Percentiles rank a stretch among this genome's conserved stretches.
phyloP scores from a whole-genome alignment of 37 sponge, comb jelly and placozoan species.

The Spongia lamella region DNA sequence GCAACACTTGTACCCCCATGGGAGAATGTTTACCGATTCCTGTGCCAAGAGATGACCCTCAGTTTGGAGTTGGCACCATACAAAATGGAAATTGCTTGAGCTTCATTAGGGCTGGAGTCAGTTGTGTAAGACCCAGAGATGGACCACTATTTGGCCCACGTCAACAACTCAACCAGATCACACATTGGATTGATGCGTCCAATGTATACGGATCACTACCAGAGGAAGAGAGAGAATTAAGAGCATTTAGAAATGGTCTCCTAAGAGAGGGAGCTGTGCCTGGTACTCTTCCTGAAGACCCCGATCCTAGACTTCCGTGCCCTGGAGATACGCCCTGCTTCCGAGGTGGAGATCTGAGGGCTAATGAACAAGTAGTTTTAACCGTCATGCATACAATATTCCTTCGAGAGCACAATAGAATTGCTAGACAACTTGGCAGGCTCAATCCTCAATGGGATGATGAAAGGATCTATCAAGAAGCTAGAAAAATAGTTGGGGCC shows the following conservation, averaged over 20 bases:
- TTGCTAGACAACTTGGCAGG: constrained; percentile 56
- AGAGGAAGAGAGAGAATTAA: constrained; percentile 3
- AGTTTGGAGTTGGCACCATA: constrained; percentile 39
- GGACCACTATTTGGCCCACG: constrained; percentile 13
- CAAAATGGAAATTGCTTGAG: constrained; percentile 48
- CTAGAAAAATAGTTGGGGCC: constrained; percentile 86
- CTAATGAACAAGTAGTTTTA: constrained; percentile 88
- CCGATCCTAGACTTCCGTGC: not conserved
- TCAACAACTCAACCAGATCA: constrained; percentile 81
- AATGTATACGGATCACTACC: constrained; percentile 75
- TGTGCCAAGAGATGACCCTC: constrained; percentile 49
- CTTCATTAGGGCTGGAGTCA: constrained; percentile 63
- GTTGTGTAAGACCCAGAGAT: constrained; percentile 1
- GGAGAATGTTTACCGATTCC: constrained; percentile 76
- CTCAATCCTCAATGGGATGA: constrained; percentile 85
- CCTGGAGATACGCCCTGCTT: constrained; percentile 44
- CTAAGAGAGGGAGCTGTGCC: constrained; percentile 48
- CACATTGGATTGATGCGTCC: constrained; percentile 86
- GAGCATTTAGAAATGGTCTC: constrained; percentile 40
- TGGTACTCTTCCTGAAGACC: constrained; percentile 55
- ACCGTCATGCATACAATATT: constrained; percentile 96
- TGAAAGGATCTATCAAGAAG: constrained; percentile 84
- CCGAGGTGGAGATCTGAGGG: constrained; percentile 82
- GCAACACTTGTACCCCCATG: constrained; percentile 7
- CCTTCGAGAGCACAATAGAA: constrained; percentile 93